Percentiles rank a stretch among this genome's conserved stretches.
Conservation (phyloP, 2,797 vertebrate species). For the Rhabdophis nuchalis region DNA sequence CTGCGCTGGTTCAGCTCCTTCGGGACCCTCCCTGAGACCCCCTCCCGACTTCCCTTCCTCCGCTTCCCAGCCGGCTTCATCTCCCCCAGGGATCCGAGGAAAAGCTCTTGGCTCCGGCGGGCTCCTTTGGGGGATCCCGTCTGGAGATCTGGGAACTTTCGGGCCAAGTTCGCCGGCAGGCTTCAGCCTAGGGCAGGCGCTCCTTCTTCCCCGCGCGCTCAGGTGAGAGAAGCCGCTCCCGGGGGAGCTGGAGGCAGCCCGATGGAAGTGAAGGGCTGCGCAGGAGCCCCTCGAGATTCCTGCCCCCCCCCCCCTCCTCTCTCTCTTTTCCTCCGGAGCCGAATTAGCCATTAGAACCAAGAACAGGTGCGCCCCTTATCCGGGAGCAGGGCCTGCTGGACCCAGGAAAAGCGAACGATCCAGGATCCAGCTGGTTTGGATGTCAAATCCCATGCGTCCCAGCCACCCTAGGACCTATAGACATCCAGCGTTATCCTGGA, state of each 20-base stretch:
- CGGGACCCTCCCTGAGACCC: not conserved
- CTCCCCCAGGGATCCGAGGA: not conserved
- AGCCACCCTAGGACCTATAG: not conserved
- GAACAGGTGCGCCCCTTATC: not conserved
- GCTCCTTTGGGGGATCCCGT: not conserved
- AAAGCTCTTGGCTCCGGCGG: not conserved
- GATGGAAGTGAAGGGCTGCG: not conserved
- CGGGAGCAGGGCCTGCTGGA: not conserved
- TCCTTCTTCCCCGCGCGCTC: not conserved
- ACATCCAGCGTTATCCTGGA: not conserved
- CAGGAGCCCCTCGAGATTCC: not conserved
- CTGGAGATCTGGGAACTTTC: not conserved
- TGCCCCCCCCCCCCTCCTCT: too few relatives aligned
- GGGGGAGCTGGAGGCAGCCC: not conserved
- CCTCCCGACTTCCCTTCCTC: not conserved
- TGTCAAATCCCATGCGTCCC: not conserved
- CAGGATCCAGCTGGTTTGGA: not conserved
- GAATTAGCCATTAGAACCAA: not conserved
- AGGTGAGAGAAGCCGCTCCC: not conserved
- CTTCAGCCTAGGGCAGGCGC: not conserved
- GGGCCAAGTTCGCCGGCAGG: not conserved
- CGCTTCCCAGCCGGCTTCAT: not conserved
- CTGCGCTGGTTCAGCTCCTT: not conserved
- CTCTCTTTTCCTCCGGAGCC: not conserved
- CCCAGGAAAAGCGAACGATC: not conserved